These are phyloP conservation scores for Accipiter fasciatus DNA, from an alignment of 2,797 vertebrate genomes.

Conservation along the genomic window DNA sequence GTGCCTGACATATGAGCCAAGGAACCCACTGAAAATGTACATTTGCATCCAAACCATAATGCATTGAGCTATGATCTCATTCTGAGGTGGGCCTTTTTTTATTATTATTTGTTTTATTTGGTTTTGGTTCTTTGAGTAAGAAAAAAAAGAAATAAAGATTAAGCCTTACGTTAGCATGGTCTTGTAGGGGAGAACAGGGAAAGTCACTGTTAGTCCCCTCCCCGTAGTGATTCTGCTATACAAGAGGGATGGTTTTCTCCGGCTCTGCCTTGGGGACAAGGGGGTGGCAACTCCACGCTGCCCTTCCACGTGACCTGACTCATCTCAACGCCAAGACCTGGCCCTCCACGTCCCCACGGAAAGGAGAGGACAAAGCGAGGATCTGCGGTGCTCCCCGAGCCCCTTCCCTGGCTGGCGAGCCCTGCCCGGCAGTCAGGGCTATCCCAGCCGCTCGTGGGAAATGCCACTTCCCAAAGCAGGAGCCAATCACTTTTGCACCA, in stretches of 20 bases:
- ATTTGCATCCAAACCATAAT: constrained; percentile 52
- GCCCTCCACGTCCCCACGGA: fast-evolving
- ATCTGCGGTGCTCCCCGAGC: fast-evolving
- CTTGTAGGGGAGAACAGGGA: not conserved
- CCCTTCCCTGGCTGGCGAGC: not conserved
- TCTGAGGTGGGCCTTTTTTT: not conserved
- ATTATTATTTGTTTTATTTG: not conserved
- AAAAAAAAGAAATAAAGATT: not conserved
- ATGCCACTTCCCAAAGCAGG: constrained; percentile 27
- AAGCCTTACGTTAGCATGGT: not conserved
- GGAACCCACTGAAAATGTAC: constrained; percentile 58
- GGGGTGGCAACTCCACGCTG: not conserved
- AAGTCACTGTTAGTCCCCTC: not conserved
- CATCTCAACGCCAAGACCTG: not conserved
- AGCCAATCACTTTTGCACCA: not conserved
- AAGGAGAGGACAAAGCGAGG: not conserved
- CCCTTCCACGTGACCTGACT: not conserved
- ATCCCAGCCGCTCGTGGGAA: constrained; percentile 5
- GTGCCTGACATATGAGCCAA: constrained; percentile 39
- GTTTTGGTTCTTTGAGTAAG: not conserved
- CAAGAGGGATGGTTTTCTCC: not conserved
- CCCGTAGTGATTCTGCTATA: fast-evolving
- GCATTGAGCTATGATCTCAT: constrained; percentile 41
- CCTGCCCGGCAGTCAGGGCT: not conserved
- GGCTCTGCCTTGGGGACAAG: not conserved